These are phyloP conservation scores for Hemicordylus capensis DNA, from an alignment of 2,113 vertebrate species.

Conservation along the genomic window DNA sequence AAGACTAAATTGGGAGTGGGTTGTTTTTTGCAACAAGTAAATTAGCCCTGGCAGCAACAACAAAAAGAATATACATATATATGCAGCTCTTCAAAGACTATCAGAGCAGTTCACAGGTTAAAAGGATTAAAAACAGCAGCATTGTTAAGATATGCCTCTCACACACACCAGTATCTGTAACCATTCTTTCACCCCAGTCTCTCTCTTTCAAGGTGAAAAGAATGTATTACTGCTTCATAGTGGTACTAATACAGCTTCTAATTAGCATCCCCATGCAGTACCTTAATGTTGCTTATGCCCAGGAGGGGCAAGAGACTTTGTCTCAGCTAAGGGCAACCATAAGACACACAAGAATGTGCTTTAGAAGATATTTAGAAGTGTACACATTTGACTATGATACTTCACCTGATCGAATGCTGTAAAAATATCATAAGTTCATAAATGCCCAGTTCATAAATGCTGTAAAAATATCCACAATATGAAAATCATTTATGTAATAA, in stretches of 20 bases:
- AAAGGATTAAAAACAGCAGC: background rate
- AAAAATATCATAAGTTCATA: too few species aligned
- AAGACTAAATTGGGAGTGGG: background rate
- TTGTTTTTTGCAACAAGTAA: background rate
- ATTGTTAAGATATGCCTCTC: background rate
- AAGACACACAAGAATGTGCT: constrained; percentile 45
- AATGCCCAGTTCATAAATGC: background rate
- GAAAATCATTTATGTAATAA: constrained; percentile 25
- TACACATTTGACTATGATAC: background rate
- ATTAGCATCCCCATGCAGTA: background rate
- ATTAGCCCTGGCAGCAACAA: background rate
- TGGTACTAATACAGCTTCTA: background rate
- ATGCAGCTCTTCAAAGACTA: too few species aligned
- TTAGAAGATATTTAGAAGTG: constrained; percentile 34
- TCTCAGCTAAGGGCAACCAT: background rate
- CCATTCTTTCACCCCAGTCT: background rate
- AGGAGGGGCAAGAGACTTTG: background rate
- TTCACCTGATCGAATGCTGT: constrained; percentile 24
- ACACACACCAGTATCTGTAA: background rate
- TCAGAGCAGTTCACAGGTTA: too few species aligned
- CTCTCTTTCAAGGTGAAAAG: constrained; percentile 7
- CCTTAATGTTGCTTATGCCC: background rate
- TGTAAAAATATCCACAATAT: background rate
- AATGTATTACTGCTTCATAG: background rate
- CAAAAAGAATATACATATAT: too few species aligned